phyloP scores from a whole-genome alignment of 2,888 invertebrate genomes.

The Diplolepis rosae region DNA sequence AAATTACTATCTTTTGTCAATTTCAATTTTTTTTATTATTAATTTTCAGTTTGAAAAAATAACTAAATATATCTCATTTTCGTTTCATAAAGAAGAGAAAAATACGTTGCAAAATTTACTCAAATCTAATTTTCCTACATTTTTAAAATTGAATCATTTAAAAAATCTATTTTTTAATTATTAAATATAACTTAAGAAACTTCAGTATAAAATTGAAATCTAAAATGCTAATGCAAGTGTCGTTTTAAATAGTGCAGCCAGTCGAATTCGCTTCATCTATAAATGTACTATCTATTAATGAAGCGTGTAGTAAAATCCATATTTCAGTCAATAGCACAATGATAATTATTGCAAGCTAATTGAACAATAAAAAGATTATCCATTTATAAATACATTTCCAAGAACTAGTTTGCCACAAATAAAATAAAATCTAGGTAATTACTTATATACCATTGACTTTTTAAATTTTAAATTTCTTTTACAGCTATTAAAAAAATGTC shows the following conservation, averaged over 20 bases:
- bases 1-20: too few relatives aligned
- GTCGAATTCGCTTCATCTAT: not conserved
- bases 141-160: too few relatives aligned
- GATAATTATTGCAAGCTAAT: not conserved
- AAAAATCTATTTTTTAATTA: too few relatives aligned
- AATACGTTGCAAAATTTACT: too few relatives aligned
- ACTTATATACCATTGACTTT: not conserved
- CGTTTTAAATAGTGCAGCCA: not conserved
- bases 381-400: not conserved
- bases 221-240: not conserved
- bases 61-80: too few relatives aligned
- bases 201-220: too few relatives aligned
- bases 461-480: too few relatives aligned
- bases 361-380: not conserved
- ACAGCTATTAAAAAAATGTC: not conserved
- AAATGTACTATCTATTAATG: constrained; percentile 4
- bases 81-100: too few relatives aligned
- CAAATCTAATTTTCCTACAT: too few relatives aligned
- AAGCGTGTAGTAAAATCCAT: constrained; percentile 13
- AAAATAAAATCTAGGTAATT: not conserved
- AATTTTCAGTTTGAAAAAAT: too few relatives aligned
- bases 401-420: not conserved
- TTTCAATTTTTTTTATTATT: too few relatives aligned
- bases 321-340: constrained; percentile 1
- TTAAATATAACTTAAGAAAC: too few relatives aligned